phyloP scores from a whole-genome alignment of 2,888 invertebrate genomes.

The Thecocarcelia acutangulata region DNA sequence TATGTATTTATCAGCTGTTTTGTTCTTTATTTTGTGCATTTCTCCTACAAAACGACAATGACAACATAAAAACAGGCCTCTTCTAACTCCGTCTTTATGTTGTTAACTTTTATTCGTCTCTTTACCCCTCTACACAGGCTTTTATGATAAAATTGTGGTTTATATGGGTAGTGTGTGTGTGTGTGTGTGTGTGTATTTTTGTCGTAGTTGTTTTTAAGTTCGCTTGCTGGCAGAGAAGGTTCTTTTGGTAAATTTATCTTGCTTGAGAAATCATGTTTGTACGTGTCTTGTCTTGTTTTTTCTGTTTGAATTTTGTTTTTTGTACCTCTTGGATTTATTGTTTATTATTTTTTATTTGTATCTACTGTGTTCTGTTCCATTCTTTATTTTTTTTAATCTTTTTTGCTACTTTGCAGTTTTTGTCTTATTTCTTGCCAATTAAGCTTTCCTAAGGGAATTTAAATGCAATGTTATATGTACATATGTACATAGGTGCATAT shows the following conservation, averaged over 20 bases:
- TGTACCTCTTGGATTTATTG: slow-evolving; percentile 64
- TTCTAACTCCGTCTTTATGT: slow-evolving; percentile 53
- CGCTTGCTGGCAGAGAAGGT: slow-evolving; percentile 42
- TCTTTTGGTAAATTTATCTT: slow-evolving; percentile 60
- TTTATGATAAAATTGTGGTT: slow-evolving; percentile 47
- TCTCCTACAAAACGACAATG: slow-evolving; percentile 37
- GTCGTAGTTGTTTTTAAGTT: slow-evolving; percentile 16
- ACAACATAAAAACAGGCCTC: slow-evolving; percentile 54
- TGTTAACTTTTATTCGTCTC: slow-evolving; percentile 45
- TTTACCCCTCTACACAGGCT: background rate
- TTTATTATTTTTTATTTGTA: slow-evolving; percentile 52
- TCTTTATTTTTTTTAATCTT: slow-evolving; percentile 8
- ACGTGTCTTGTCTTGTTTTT: slow-evolving; percentile 67
- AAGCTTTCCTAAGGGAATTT: slow-evolving; percentile 68
- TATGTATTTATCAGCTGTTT: slow-evolving; percentile 65
- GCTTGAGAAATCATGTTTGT: slow-evolving; percentile 65
- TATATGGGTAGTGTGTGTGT: slow-evolving; percentile 24
- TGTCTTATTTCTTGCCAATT: slow-evolving; percentile 68
- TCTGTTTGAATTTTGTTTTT: slow-evolving; percentile 43
- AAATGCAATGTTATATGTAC: slow-evolving; percentile 65
- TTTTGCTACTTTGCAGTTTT: slow-evolving; percentile 30
- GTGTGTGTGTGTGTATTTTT: slow-evolving; percentile 23
- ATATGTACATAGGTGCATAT: slow-evolving; percentile 12
- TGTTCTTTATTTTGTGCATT: slow-evolving; percentile 51
- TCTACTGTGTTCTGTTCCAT: slow-evolving; percentile 33